Evolutionary conservation across 2,888 invertebrate genomes (phyloP).

Genomic region (Petrolisthes cinctipes): DNA sequence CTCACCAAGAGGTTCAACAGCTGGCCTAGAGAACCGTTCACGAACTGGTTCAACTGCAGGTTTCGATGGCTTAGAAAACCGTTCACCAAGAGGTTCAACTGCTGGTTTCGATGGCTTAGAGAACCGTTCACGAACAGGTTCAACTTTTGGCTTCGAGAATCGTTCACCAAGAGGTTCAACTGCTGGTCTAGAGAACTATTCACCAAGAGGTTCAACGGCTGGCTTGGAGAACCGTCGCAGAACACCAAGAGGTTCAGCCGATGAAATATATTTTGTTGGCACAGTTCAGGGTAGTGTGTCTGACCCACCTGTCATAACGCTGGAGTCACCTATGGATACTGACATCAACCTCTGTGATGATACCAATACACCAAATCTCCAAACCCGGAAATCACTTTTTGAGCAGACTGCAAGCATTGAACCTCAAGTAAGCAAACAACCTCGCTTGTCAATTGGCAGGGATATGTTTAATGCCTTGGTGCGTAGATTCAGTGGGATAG

Average conservation of each 20-base stretch:
- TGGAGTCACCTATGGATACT: too few relatives aligned
- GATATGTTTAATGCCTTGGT: conserved; percentile 40
- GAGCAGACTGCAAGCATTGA: not conserved
- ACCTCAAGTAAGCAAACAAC: conserved; percentile 14
- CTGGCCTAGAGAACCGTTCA: too few relatives aligned
- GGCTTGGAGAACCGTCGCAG: not conserved
- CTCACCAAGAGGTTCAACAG: too few relatives aligned
- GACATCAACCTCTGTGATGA: too few relatives aligned
- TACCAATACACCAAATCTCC: too few relatives aligned
- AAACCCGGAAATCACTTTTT: too few relatives aligned
- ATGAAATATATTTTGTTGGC: not conserved
- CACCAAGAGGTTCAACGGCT: conserved; percentile 19
- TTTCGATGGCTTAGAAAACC: too few relatives aligned
- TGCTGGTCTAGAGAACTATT: conserved; percentile 26
- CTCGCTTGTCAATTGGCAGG: conserved; percentile 34
- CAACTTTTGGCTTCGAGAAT: conserved; percentile 6
- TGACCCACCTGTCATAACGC: too few relatives aligned
- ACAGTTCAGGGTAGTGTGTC: too few relatives aligned
- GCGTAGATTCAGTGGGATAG: conserved; percentile 30
- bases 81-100: conserved; percentile 12
- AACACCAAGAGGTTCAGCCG: conserved; percentile 22
- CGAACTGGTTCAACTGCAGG: too few relatives aligned
- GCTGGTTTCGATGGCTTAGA: not conserved
- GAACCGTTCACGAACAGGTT: conserved; percentile 26
- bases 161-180: conserved; percentile 34